Conservation (phyloP, 1,140 invertebrate species). For the Centruroides sculpturatus region DNA sequence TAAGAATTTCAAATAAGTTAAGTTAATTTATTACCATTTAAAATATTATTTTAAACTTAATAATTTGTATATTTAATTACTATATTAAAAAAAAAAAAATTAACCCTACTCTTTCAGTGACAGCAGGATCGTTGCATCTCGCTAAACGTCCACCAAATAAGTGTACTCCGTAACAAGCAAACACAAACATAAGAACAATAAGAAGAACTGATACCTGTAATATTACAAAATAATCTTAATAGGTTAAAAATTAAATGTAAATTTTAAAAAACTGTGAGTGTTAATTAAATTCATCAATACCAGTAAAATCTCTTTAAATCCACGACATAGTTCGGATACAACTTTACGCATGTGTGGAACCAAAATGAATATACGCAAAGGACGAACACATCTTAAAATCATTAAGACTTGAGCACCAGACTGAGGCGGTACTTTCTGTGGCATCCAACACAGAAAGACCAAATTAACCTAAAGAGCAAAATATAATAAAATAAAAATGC, state of each 20-base stretch:
- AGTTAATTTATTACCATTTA: not conserved
- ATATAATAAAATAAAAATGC: not conserved
- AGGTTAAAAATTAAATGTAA: not conserved
- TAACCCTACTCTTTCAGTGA: constrained; percentile 37
- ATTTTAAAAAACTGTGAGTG: not conserved
- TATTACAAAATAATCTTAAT: not conserved
- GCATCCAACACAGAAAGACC: constrained; percentile 94
- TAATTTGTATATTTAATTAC: not conserved
- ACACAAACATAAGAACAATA: constrained; percentile 96
- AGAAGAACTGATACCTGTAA: constrained; percentile 86
- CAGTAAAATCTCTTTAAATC: constrained; percentile 98
- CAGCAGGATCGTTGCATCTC: constrained; percentile 89
- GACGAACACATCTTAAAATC: constrained; percentile 90
- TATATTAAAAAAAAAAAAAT: not conserved
- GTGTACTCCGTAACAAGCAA: constrained; percentile 97
- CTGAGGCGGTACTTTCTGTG: constrained; percentile 55
- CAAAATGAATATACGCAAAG: constrained; percentile 89
- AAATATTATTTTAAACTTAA: not conserved
- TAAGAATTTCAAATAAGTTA: not conserved
- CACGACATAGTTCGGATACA: constrained; percentile 92
- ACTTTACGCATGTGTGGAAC: constrained; percentile 99
- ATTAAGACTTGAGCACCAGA: constrained; percentile 87
- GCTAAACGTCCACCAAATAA: constrained; percentile 90
- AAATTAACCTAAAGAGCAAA: constrained; percentile 54
- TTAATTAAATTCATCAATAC: constrained; percentile 33